Evolutionary conservation across 2,888 invertebrate genomes (phyloP), one percentile per base, ranked within the genome.

Genomic region (Celastrina argiolus): DNA sequence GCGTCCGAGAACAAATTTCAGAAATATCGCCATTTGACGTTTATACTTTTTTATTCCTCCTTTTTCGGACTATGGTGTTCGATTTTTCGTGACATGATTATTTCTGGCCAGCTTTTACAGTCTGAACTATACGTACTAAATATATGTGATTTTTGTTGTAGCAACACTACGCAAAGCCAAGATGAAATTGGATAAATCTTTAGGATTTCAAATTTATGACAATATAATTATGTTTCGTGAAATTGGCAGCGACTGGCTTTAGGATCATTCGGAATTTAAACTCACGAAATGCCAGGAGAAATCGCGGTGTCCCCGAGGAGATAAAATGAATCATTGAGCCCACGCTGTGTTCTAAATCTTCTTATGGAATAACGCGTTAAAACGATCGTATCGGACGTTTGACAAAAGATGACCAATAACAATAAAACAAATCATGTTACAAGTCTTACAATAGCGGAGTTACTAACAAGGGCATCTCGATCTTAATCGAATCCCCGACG

Each of bases 401-500:
- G 58, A 66, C 41, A 66, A 42, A 66, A 59, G 66, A 61, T 61
- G 61, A 18, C 59, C 66, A 66, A 66, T 66, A 66, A 59, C 66
- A 66, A 66, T 66, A 66, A 61, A 61, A 61, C 61, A 61, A 61
- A 64, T 34, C 56, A 63, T 66, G 67, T 67, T 67, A 66, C 61
- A 56, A 45, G 65, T 56, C 66, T 56, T 65, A 74, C 74, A 74
- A 73, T 70, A 73, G 66, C 68, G 74, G 83, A 77, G 75, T 74
- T 77, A 72, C 73, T 74, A 83, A 82, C 81, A 78, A 81, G 79
- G 22, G 80, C 78, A 78, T 75, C 76, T 74, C 67, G 88, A 89
- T 88, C 73, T 69, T 74, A 80, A 89, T 89, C 89, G 72, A 65
- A 79, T 81, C 79, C 76, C 78, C 76, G 79, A 82, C 81, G 77